Evolutionary conservation across 1,140 invertebrate genomes (phyloP).

Genomic region (Caerostris darwini): DNA sequence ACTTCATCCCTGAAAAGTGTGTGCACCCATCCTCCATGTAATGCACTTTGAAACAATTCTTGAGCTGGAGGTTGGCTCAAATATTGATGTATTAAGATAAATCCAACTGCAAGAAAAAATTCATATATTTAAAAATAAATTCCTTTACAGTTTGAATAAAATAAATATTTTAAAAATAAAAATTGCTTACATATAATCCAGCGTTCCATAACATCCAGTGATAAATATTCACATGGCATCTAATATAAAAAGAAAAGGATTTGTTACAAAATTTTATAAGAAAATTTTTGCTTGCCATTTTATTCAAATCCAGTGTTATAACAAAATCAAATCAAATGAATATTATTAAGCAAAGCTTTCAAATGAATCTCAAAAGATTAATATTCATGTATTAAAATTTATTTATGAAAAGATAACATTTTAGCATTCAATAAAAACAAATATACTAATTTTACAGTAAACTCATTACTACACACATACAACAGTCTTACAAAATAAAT

Average conservation of each 20-base stretch:
- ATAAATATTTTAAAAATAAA: constrained; percentile 30
- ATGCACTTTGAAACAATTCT: constrained; percentile 94
- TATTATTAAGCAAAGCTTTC: no score
- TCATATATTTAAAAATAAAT: constrained; percentile 56
- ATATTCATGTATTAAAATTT: no score
- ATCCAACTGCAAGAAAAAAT: constrained; percentile 87
- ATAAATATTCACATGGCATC: constrained; percentile 98
- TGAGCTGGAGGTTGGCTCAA: constrained; percentile 88
- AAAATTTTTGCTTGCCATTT: no score
- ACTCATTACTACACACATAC: no score
- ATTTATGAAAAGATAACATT: no score
- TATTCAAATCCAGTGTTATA: no score
- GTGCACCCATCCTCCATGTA: constrained; percentile 96
- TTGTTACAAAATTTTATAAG: background rate
- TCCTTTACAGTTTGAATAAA: constrained; percentile 28
- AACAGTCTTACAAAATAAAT: no score
- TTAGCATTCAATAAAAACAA: no score
- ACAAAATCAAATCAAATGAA: no score
- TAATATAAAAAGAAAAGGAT: constrained; percentile 79
- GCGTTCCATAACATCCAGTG: constrained; percentile 95
- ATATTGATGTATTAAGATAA: constrained; percentile 93
- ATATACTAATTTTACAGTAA: no score
- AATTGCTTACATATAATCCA: constrained; percentile 93
- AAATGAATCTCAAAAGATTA: no score
- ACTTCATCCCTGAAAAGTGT: constrained; percentile 98